Conservation (phyloP, 1,140 invertebrate species). For the Ceratitis capitata region DNA sequence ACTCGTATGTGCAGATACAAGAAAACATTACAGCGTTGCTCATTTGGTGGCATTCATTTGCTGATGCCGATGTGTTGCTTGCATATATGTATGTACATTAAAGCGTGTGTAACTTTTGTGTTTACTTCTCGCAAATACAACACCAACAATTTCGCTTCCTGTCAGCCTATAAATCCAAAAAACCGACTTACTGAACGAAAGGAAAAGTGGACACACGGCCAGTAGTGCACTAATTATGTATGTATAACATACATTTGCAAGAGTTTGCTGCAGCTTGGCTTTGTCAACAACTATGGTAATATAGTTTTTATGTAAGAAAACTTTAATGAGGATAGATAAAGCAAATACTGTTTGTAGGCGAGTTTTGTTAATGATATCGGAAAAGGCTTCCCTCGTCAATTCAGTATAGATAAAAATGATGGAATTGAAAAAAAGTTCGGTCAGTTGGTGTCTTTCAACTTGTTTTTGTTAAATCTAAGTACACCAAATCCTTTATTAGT, state of each 20-base stretch:
- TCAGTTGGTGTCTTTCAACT: too few species aligned
- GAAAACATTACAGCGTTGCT: neutral
- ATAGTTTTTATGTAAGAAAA: neutral
- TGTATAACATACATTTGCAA: too few species aligned
- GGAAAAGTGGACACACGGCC: neutral
- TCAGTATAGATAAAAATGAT: too few species aligned
- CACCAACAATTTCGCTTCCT: neutral
- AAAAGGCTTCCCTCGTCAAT: too few species aligned
- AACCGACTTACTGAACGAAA: neutral
- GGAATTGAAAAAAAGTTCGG: too few species aligned
- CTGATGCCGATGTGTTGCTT: neutral
- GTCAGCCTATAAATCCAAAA: constrained; percentile 11
- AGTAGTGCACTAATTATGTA: neutral
- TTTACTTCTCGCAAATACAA: neutral
- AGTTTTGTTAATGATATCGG: too few species aligned
- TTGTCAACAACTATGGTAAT: neutral
- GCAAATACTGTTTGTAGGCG: neutral
- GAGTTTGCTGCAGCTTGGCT: neutral
- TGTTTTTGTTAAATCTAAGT: too few species aligned
- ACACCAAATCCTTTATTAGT: too few species aligned
- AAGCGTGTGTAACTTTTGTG: neutral
- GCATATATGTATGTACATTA: neutral
- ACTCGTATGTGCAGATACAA: too few species aligned
- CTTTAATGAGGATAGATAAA: neutral
- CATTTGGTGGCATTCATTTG: neutral